A percentile compares a stretch with the other conserved stretches of the same genome.
phyloP scores from a whole-genome alignment of 2,113 vertebrate genomes.

The Turdus rufiventris region DNA sequence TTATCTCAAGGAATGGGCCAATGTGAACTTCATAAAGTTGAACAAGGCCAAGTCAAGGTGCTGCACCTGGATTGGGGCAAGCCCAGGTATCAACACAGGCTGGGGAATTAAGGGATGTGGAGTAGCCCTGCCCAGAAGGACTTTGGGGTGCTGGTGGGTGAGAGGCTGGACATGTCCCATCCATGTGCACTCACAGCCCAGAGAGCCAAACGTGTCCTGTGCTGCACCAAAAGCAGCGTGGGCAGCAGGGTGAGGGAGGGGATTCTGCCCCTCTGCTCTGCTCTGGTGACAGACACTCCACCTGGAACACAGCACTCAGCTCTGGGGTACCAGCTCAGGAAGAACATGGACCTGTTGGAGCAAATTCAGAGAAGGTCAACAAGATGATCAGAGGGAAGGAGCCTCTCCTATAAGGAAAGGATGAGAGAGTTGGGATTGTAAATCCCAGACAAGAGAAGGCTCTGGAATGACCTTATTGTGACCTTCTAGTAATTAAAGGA shows the following conservation, averaged over 20 bases:
- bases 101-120: not conserved
- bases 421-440: not conserved
- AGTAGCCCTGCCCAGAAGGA: not conserved
- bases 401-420: not conserved
- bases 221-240: accelerated
- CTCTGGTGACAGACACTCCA: not conserved
- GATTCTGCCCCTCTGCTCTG: not conserved
- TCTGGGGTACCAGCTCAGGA: not conserved
- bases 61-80: not conserved
- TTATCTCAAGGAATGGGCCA: not conserved
- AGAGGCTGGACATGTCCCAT: accelerated
- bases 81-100: accelerated
- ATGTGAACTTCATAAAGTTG: not conserved
- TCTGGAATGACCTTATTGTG: not conserved
- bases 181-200: not conserved
- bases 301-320: not conserved
- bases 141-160: accelerated
- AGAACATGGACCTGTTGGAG: not conserved
- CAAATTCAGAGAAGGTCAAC: accelerated
- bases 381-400: not conserved
- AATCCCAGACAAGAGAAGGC: not conserved
- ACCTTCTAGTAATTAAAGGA: not conserved
- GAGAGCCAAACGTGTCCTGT: not conserved
- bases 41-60: not conserved
- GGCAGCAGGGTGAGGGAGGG: not conserved